Evolutionary conservation across 2,888 invertebrate genomes (phyloP).

Genomic region (Zootermopsis nevadensis): DNA sequence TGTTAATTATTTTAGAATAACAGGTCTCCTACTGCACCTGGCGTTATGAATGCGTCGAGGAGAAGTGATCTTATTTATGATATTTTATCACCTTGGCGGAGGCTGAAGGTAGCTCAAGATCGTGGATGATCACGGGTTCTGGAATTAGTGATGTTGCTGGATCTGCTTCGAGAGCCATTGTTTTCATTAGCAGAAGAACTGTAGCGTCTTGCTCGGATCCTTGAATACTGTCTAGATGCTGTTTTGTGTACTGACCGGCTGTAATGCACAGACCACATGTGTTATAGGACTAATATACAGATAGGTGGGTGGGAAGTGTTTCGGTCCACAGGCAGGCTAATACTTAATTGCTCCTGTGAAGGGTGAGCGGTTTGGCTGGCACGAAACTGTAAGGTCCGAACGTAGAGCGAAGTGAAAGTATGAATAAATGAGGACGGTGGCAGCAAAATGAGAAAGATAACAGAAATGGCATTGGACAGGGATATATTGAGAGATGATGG

Average conservation of each 20-base stretch:
- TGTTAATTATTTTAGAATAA: too few relatives aligned
- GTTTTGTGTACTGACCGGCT: background rate
- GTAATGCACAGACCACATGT: background rate
- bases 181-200: too few relatives aligned
- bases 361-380: background rate
- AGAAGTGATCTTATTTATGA: too few relatives aligned
- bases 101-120: too few relatives aligned
- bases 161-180: too few relatives aligned
- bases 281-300: background rate
- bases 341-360: conserved; percentile 35
- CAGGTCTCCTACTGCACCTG: too few relatives aligned
- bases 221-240: too few relatives aligned
- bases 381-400: conserved; percentile 31
- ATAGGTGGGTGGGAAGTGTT: conserved; percentile 28
- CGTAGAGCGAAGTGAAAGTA: conserved; percentile 22
- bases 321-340: conserved; percentile 14
- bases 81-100: too few relatives aligned
- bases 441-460: conserved; percentile 42
- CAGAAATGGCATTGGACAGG: conserved; percentile 43
- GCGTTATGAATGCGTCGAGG: too few relatives aligned
- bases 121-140: too few relatives aligned
- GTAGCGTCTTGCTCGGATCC: too few relatives aligned
- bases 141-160: too few relatives aligned
- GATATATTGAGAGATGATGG: conserved; percentile 41
- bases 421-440: conserved; percentile 39